Percentiles rank a stretch among this genome's conserved stretches.
Evolutionary conservation across 1,140 invertebrate genomes (phyloP).

Genomic region (Pseudomyrmex cubaensis): DNA sequence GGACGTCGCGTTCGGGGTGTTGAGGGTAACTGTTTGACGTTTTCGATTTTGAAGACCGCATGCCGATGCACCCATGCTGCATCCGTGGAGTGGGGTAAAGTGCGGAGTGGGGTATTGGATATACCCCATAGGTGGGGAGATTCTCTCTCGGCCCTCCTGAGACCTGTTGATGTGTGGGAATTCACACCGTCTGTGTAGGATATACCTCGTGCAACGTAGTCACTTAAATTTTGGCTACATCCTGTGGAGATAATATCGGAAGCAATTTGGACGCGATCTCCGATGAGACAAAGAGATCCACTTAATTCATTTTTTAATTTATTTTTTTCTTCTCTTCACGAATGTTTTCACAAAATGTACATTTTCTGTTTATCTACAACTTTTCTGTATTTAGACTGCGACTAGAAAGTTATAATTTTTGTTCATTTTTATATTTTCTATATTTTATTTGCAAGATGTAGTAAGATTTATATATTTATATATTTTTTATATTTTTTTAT

Average conservation of each 20-base stretch:
- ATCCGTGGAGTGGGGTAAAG: slow-evolving; percentile 76
- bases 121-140: slow-evolving; percentile 73
- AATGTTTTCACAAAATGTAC: no score
- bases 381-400: no score
- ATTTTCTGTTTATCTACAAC: no score
- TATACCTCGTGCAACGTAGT: slow-evolving; percentile 53
- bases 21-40: slow-evolving; percentile 85
- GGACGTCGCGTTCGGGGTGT: slow-evolving; percentile 67
- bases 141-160: slow-evolving; percentile 76
- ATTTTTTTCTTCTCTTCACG: no score
- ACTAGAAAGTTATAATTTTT: not conserved
- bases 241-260: slow-evolving; percentile 50
- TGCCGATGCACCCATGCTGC: slow-evolving; percentile 82
- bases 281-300: not conserved
- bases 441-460: slow-evolving; percentile 12
- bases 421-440: not conserved
- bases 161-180: slow-evolving; percentile 86
- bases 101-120: slow-evolving; percentile 74
- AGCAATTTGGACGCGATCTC: slow-evolving; percentile 21
- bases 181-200: slow-evolving; percentile 78
- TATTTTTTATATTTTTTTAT: not conserved
- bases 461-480: not conserved
- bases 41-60: slow-evolving; percentile 84
- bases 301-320: slow-evolving; percentile 13
- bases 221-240: slow-evolving; percentile 64